These are phyloP conservation scores for Scortum barcoo DNA, from an alignment of 2,113 vertebrate species.

Conservation along the genomic window DNA sequence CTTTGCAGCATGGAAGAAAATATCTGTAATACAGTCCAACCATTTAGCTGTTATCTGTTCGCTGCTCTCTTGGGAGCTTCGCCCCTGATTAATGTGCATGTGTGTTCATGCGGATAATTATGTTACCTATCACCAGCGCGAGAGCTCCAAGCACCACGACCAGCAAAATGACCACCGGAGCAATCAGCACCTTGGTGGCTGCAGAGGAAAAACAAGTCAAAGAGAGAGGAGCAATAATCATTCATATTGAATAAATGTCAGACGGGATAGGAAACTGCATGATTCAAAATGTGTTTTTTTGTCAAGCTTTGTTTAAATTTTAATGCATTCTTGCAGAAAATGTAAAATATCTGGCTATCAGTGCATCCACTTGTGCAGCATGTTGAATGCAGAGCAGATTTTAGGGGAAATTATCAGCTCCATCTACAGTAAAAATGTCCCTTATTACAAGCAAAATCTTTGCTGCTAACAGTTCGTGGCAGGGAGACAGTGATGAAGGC, in stretches of 20 bases:
- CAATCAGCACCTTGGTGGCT: constrained; percentile 95
- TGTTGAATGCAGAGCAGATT: not conserved
- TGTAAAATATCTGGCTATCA: not conserved
- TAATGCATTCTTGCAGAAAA: not conserved
- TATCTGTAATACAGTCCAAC: not conserved
- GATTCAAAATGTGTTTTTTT: constrained; percentile 14
- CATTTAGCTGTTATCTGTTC: constrained; percentile 21
- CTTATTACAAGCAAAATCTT: constrained; percentile 38
- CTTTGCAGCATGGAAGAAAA: constrained; percentile 13
- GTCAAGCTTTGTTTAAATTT: not conserved
- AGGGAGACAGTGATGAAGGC: constrained; percentile 20
- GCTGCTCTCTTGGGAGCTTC: not conserved
- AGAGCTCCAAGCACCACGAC: constrained; percentile 94
- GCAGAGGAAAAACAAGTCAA: constrained; percentile 67
- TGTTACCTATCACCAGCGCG: constrained; percentile 94
- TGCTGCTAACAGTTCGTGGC: not conserved
- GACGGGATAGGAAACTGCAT: not conserved
- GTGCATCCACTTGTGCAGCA: not conserved
- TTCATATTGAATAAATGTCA: constrained; percentile 9
- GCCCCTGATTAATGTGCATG: constrained; percentile 1
- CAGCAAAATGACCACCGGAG: constrained; percentile 92
- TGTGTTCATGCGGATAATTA: constrained; percentile 28
- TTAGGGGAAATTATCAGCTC: not conserved
- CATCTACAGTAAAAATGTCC: constrained; percentile 5
- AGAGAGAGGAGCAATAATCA: constrained; percentile 6